Conservation (phyloP, 92 coral and sea anemone genomes). For the Pocillopora meandrina region DNA sequence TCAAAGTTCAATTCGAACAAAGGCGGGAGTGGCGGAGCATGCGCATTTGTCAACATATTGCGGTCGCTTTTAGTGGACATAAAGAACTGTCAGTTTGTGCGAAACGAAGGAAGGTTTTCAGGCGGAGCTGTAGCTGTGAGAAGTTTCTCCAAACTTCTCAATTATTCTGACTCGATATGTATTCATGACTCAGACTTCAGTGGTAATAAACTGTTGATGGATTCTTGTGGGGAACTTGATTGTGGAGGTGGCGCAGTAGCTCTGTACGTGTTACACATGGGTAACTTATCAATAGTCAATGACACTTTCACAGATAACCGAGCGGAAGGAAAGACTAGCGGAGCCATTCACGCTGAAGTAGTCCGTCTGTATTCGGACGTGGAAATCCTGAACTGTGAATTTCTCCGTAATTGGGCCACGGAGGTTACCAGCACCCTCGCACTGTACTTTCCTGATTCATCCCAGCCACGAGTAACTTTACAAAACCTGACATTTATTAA, state of each 20-base stretch:
- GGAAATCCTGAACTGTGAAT: slow-evolving; percentile 6
- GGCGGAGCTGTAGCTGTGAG: slow-evolving; percentile 34
- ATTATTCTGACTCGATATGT: neutral
- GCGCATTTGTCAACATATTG: neutral
- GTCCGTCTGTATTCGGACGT: neutral
- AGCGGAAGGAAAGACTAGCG: neutral
- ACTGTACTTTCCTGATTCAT: neutral
- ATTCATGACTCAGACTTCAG: slow-evolving; percentile 15
- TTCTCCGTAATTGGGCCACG: slow-evolving; percentile 14
- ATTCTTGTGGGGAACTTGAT: neutral
- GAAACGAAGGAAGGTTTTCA: slow-evolving; percentile 1
- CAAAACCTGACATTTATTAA: slow-evolving; percentile 15
- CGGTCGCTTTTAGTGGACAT: slow-evolving; percentile 7
- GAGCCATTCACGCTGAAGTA: neutral
- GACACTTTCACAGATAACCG: neutral
- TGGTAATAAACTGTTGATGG: slow-evolving; percentile 1
- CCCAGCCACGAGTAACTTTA: neutral
- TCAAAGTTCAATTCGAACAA: slow-evolving; percentile 18
- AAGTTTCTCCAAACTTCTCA: neutral
- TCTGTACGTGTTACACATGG: slow-evolving; percentile 7
- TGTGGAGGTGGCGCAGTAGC: slow-evolving; percentile 27
- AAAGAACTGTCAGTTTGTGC: slow-evolving; percentile 10
- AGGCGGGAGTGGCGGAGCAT: slow-evolving; percentile 26
- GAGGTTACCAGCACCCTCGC: neutral
- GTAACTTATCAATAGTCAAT: neutral